Percentiles rank a stretch among this genome's conserved stretches.
Conservation (phyloP, 2,888 invertebrate species). For the Plebejus argus region DNA sequence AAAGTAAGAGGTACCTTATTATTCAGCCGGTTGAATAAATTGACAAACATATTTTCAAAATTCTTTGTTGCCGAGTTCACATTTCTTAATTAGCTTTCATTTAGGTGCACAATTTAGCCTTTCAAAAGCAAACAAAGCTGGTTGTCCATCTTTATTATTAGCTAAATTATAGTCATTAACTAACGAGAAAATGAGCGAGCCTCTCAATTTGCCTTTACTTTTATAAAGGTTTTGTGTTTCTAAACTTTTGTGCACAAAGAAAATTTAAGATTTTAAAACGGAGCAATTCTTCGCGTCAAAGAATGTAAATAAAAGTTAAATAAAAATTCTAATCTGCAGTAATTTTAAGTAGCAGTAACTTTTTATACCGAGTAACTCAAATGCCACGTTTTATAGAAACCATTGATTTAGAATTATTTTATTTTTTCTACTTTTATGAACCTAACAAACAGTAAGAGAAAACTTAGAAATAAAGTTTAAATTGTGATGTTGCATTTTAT, state of each 20-base stretch:
- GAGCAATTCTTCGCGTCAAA: not conserved
- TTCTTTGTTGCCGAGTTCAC: slow-evolving; percentile 58
- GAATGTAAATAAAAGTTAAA: slow-evolving; percentile 3
- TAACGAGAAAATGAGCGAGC: slow-evolving; percentile 64
- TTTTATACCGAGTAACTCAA: slow-evolving; percentile 2
- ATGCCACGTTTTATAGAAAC: slow-evolving; percentile 1
- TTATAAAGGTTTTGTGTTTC: slow-evolving; percentile 59
- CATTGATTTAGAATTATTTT: not conserved
- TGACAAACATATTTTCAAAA: slow-evolving; percentile 26
- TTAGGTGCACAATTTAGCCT: slow-evolving; percentile 69
- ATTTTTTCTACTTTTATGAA: not conserved
- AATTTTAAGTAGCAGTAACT: slow-evolving; percentile 7
- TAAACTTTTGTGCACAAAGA: slow-evolving; percentile 51
- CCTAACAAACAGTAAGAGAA: not conserved
- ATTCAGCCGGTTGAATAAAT: slow-evolving; percentile 15
- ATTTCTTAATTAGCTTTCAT: slow-evolving; percentile 71
- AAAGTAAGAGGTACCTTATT: not conserved
- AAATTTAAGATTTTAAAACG: slow-evolving; percentile 40
- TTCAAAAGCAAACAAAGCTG: slow-evolving; percentile 69
- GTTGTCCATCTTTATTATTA: slow-evolving; percentile 75
- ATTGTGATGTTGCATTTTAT: not conserved
- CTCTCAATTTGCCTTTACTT: slow-evolving; percentile 62
- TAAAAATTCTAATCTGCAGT: slow-evolving; percentile 17
- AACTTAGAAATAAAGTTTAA: not conserved
- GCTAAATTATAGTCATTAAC: slow-evolving; percentile 76